Percentiles rank a stretch among this genome's conserved stretches.
These are phyloP conservation scores for Acomys russatus DNA, from an alignment of 2,797 vertebrate species.

Conservation along the genomic window DNA sequence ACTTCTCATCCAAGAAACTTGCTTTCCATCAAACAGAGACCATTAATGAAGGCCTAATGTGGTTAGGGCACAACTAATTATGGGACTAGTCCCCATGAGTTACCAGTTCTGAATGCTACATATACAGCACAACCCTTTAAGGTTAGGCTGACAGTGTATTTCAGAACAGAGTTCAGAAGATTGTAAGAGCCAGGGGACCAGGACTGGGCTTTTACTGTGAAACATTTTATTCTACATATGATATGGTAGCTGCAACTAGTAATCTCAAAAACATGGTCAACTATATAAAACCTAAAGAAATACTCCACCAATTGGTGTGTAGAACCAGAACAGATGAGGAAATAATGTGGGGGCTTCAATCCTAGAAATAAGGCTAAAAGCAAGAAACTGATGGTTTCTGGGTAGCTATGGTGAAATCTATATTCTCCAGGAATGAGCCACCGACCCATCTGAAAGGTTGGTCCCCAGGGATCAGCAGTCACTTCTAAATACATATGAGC, in stretches of 20 bases:
- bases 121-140: neutral
- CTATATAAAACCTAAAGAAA: neutral
- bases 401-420: neutral
- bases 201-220: neutral
- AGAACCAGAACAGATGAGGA: neutral
- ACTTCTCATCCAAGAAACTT: neutral
- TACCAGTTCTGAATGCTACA: too few relatives aligned
- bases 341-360: neutral
- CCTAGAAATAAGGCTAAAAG: neutral
- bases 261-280: neutral
- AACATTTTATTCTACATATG: neutral
- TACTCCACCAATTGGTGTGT: too few relatives aligned
- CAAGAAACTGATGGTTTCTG: neutral
- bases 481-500: neutral
- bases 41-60: neutral
- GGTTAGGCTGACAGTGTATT: neutral
- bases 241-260: neutral
- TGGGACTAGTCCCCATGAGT: neutral
- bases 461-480: fast-evolving
- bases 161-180: neutral
- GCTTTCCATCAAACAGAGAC: neutral
- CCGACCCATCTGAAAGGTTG: neutral
- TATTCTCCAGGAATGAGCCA: neutral
- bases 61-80: neutral
- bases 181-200: neutral